phyloP scores from a whole-genome alignment of 35 echinoderm and acorn worm species.

The Lytechinus pictus region DNA sequence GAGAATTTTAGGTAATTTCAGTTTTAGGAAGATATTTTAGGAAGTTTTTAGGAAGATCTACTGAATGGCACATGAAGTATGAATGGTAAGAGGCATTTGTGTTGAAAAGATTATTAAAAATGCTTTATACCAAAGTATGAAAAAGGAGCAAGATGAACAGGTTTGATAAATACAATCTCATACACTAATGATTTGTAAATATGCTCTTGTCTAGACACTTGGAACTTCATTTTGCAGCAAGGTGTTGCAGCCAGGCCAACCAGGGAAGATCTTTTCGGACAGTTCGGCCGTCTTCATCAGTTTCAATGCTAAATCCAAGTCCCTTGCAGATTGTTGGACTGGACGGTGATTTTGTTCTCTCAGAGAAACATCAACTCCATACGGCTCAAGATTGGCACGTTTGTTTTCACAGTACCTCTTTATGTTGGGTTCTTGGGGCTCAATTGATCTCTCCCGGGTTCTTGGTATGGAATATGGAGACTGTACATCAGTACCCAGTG shows the following conservation, averaged over 20 bases:
- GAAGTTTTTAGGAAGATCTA: no score
- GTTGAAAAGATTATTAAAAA: no score
- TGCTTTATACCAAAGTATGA: no score
- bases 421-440: background rate
- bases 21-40: no score
- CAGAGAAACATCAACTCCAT: background rate
- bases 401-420: conserved; percentile 2
- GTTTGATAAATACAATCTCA: no score
- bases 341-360: background rate
- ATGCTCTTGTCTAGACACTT: background rate
- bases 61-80: no score
- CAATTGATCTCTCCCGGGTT: background rate
- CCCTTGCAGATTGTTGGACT: background rate
- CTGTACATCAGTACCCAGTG: no score
- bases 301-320: background rate
- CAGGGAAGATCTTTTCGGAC: background rate
- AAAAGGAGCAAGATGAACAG: no score
- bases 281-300: background rate
- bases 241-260: background rate
- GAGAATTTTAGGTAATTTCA: no score
- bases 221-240: background rate
- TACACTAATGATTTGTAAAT: background rate
- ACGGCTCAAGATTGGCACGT: background rate
- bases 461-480: background rate
- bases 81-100: no score